Evolutionary conservation across 2,113 vertebrate genomes (phyloP).

Genomic region (Todiramphus chloris): DNA sequence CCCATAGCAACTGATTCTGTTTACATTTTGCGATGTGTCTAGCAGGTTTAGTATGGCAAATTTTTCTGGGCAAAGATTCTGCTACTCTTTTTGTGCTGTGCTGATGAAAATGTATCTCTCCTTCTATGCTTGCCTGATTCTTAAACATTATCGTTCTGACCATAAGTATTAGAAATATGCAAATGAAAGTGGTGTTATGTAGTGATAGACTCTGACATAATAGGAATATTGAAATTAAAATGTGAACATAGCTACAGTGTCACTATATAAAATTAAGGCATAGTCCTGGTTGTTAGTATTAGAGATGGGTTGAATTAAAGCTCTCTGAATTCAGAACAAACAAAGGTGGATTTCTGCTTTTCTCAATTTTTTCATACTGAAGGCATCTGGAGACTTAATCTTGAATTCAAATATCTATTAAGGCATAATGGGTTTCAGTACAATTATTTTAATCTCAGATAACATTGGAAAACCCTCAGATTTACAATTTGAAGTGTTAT

Average conservation of each 20-base stretch:
- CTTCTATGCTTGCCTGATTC: neutral
- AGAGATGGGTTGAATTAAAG: neutral
- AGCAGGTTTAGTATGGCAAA: neutral
- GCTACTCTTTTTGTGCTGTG: neutral
- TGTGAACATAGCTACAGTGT: neutral
- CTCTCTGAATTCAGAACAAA: neutral
- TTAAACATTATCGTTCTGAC: neutral
- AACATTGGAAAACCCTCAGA: neutral
- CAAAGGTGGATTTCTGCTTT: neutral
- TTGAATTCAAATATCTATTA: neutral
- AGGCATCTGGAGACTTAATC: neutral
- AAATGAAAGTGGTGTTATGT: rapidly evolving
- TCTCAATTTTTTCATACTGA: neutral
- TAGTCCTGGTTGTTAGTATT: neutral
- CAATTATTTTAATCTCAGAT: neutral
- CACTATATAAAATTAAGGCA: neutral
- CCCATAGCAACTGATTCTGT: neutral
- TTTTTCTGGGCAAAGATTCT: neutral
- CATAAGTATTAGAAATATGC: neutral
- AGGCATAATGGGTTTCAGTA: neutral
- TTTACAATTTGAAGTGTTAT: neutral
- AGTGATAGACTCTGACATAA: neutral
- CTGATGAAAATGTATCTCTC: neutral
- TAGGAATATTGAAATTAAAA: neutral
- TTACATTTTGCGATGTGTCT: neutral